Percentiles rank a stretch among this genome's conserved stretches.
Evolutionary conservation across 2,113 vertebrate species (phyloP).

Genomic region (Protobothrops flavoviridis): DNA sequence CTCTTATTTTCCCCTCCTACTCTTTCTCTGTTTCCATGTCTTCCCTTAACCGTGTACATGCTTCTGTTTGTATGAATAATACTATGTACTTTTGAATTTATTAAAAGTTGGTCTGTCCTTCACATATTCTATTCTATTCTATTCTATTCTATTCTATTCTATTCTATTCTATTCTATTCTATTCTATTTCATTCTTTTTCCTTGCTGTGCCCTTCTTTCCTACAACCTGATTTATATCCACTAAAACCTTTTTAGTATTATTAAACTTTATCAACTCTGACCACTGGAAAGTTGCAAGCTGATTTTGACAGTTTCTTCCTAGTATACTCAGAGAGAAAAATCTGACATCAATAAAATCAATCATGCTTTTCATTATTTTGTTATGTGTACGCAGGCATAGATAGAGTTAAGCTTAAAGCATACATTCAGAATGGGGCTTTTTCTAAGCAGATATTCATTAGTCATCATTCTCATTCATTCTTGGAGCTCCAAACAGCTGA

Average conservation of each 20-base stretch:
- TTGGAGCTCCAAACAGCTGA: neutral
- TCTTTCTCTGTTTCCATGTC: neutral
- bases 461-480: neutral
- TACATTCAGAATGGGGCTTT: neutral
- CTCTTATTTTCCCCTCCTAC: neutral
- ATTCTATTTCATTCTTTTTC: neutral
- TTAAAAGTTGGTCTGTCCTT: neutral
- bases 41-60: neutral
- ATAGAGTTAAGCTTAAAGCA: neutral
- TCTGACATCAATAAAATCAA: neutral
- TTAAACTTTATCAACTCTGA: neutral
- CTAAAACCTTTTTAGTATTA: neutral
- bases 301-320: neutral
- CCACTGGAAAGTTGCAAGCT: neutral
- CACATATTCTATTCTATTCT: neutral
- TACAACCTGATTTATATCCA: neutral
- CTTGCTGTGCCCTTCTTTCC: constrained; percentile 5
- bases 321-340: neutral
- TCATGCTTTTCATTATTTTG: neutral
- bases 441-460: neutral
- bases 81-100: neutral
- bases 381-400: neutral
- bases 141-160: too few relatives aligned
- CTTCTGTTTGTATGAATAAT: neutral
- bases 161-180: too few relatives aligned